Base-by-base conservation (phyloP, 1,140 invertebrate species). In the Drosophila funebris region DNA sequence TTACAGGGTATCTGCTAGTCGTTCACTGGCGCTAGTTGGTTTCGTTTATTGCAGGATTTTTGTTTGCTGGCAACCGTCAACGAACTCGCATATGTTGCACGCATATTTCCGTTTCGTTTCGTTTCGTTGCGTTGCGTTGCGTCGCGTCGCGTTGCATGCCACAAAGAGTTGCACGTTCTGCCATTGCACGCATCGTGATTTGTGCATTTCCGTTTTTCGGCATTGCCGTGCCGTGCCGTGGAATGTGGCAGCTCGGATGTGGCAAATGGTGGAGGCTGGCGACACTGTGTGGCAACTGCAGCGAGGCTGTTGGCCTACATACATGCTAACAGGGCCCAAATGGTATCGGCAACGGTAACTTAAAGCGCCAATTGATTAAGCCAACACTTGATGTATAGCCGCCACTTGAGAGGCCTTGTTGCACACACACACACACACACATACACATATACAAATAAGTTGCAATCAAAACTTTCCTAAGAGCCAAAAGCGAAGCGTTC, bases 321-420 rank as follows among this genome's bases (percentile, higher is more conserved):
- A 29, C 13, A 11, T 33, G 29, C 13, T 36, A 36, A 9, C 33
- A n/a, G 4, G 24, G 24, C 24, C 24, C 2, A 8, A 18, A 41
- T 4, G 13, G 3, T 39, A 39, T 8, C 7, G 24, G 6, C 16
- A 27, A 33, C 48, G 29, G 29, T 16, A 67, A 50, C 60, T 76
- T 80, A 70, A 85, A 78, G 67, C 57, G 69, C 3, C 78, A 63
- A 85, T 87, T 87, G 82, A 87, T 87, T 87, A 71, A 70, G 78
- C 58, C 60, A 31, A 44, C 62, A 36, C 54, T 70, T 33, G 39
- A 31, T 29, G 46, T 6, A 9, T 29, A 0, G 5, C 6, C 3
- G 4, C 13, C 39, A 41, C 39, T 36, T 36, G n/a, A 11, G 9
- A 18, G 8, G 33, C 33, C 5, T 14, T 14, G n/a, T 18, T 18